Base-by-base conservation (phyloP, 2,113 vertebrate genomes). In the Collichthys lucidus region DNA sequence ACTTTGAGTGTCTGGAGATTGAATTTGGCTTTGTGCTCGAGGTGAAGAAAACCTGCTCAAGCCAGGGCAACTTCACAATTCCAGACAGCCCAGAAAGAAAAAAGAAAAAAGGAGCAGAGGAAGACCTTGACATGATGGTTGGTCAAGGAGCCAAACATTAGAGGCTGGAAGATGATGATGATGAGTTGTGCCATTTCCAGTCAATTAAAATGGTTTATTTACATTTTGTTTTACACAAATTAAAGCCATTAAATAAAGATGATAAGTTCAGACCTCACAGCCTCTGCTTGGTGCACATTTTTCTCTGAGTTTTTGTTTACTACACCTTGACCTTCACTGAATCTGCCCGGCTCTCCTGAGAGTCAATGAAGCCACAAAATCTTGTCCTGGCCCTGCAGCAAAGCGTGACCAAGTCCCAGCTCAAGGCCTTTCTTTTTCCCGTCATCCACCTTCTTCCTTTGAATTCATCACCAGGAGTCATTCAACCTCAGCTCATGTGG, bases 281-380 rank as follows among this genome's bases (percentile, higher is more conserved):
- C 47, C n/a, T 40, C 12, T 22, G 5, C 22, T 29, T 76, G 29
- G 16, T 64, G 68, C 42, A 19, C 9, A 65, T 26, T 55, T 24
- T 50, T 7, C 42, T 16, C 19, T 8, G 10, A 44, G 19, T 50
- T 20, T 42, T 63, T 67, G 26, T 78, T 67, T 20, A 66, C n/a
- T n/a, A n/a, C n/a, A n/a, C 60, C 24, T 19, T 66, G 83, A 81
- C 82, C 68, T 85, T 79, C 74, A 69, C 14, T 16, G n/a, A 57
- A 52, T 82, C 53, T 60, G 60, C 68, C 5, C 19, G 31, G 3
- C 47, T 59, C 61, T 20, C 24, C 40, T 22, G 79, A 77, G 17
- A 53, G 61, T 62, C 53, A 73, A 50, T 64, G 47, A 76, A 70
- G 17, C 63, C 66, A 70, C 35, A 50, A 68, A 57, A 50, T 24